phyloP scores from a whole-genome alignment of 2,888 invertebrate species.

The Hybos culiciformis region DNA sequence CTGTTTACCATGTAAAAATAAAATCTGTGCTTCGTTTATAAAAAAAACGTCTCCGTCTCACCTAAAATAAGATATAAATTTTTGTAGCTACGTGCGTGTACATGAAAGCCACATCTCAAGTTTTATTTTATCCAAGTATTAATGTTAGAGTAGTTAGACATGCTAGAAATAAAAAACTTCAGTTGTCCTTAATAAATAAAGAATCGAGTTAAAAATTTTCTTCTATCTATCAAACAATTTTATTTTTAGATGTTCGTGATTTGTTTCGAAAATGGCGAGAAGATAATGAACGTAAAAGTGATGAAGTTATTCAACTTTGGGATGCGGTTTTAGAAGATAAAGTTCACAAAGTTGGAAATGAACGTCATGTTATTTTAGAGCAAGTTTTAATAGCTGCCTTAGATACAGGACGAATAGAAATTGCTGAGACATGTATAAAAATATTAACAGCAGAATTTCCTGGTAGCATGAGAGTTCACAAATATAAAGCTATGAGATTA shows the following conservation, averaged over 20 bases:
- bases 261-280: constrained; percentile 82
- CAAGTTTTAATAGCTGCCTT: constrained; percentile 89
- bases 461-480: constrained; percentile 71
- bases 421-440: constrained; percentile 66
- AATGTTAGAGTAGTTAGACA: no score
- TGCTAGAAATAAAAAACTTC: no score
- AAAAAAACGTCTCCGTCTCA: no score
- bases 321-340: constrained; percentile 55
- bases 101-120: no score
- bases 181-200: not conserved
- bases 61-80: no score
- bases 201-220: not conserved
- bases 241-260: constrained; percentile 59
- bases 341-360: constrained; percentile 75
- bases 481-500: constrained; percentile 67
- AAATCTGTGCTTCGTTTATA: no score
- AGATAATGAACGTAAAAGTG: constrained; percentile 76
- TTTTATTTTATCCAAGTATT: no score
- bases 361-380: constrained; percentile 85
- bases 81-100: no score
- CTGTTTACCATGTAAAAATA: no score
- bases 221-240: not conserved
- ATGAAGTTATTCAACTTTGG: constrained; percentile 82
- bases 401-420: constrained; percentile 65
- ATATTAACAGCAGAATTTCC: constrained; percentile 73